These are phyloP conservation scores for Silurus aristotelis DNA, from an alignment of 2,797 vertebrate genomes.

Conservation along the genomic window DNA sequence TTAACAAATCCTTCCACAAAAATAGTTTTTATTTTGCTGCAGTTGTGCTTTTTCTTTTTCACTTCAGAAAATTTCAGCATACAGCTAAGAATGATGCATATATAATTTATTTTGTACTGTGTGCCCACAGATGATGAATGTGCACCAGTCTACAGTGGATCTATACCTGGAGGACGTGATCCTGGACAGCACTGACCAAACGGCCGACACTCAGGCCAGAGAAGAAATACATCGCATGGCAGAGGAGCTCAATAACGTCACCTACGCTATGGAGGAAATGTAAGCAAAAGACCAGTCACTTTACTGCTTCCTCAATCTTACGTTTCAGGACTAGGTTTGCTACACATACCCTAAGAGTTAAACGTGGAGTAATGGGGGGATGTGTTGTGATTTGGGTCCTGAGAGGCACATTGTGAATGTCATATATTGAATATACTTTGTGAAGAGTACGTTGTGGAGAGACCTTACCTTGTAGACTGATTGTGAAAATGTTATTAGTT, in stretches of 20 bases:
- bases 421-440: not conserved
- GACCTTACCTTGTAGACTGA: no score
- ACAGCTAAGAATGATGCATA: not conserved
- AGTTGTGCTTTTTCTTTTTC: not conserved
- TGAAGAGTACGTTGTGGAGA: not conserved
- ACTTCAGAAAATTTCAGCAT: not conserved
- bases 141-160: conserved; percentile 87
- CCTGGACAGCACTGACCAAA: conserved; percentile 72
- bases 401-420: not conserved
- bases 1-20: no score
- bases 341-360: not conserved
- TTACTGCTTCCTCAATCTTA: not conserved
- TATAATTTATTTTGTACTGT: not conserved
- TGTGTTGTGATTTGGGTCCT: not conserved
- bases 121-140: conserved; percentile 81
- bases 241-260: conserved; percentile 83
- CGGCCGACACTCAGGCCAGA: conserved; percentile 84
- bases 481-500: not conserved
- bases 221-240: conserved; percentile 83
- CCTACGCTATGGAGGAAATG: conserved; percentile 85
- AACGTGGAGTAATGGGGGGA: not conserved
- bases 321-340: not conserved
- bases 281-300: conserved; percentile 57
- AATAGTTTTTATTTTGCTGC: no score
- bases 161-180: conserved; percentile 91